Base-by-base conservation (phyloP, 2,113 vertebrate species). In the Coracopsis vasa region DNA sequence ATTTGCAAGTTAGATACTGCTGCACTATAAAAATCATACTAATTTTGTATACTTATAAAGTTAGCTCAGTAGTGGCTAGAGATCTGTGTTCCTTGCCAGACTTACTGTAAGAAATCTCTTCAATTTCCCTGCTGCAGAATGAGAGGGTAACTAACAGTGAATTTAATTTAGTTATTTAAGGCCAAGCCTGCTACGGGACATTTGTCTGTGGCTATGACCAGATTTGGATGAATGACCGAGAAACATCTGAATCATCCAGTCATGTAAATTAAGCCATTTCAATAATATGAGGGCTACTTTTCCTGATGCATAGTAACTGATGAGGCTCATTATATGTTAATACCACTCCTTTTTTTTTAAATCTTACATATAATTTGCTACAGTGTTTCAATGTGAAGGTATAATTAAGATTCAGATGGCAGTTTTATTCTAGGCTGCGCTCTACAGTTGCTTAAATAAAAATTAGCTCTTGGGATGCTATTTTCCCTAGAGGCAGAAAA, bases 251-350 rank as follows among this genome's bases (percentile, higher is more conserved):
- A 79, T 85, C 94, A 95, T 48, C 91, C 88, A 93, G 85, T 91
- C 93, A 83, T 82, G 92, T 90, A 95, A 97, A 97, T 96, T 79
- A 94, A 93, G 94, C 92, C 84, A 88, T 96, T 94, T 96, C 94
- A 92, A 77, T 94, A 96, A 88, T 93, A 94, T 66, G 88, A 89
- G 47, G 71, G 69, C 78, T 95, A 94, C 94, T 96, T 96, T 95
- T 95, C 78, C 64, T 91, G 92, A 89, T 95, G 86, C 89, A 71
- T 80, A 94, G 84, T 96, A 97, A 97, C 95, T 97, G 96, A 97
- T 96, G 95, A 95, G 84, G 85, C 79, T 96, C 95, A 96, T 97
- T 97, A 96, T 91, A 90, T 95, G 90, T 96, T 97, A 95, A 96
- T 95, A 95, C 87, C 91, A 88, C 82, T 93, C 73, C 61, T 93